Base-by-base conservation (phyloP, 2,113 vertebrate genomes). In the Carassius carassius region DNA sequence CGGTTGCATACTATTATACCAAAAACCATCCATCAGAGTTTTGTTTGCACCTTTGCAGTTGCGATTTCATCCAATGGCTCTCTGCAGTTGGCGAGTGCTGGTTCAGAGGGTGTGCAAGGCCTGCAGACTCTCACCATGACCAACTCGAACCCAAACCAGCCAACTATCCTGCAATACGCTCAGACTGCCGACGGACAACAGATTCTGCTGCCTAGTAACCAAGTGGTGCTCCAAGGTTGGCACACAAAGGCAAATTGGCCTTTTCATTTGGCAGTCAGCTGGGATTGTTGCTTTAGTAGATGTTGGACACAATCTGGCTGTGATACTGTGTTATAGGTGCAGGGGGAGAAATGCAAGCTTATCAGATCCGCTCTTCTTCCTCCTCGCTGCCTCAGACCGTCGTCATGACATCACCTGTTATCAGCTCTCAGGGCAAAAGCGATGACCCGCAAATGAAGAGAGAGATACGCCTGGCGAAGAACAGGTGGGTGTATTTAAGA, bases 111-210 rank as follows among this genome's bases (percentile, higher is more conserved):
- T 35, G 95, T 99, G 44, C 97, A 99, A 91, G 96, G 98, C 79
- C 96, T 99, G 89, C 98, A 99, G 92, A 97, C 98, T 0, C 92
- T 99, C 87, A 98, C 98, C 17, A 99, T 99, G 97, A 96, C 96
- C 90, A 99, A 98, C 67, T 94, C 98, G 73, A 94, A 95, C 7
- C 95, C 63, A 95, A 99, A 62, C 92, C 95, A 1, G 97, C 97
- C 17, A 83, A 99, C 98, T 89, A 99, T 99, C 92, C 94, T 99
- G 83, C 98, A 99, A 83, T 99, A 99, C 62, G 97, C 98, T 84
- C 98, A 99, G 93, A 99, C 98, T 88, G 97, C 96, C 19, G 98
- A 99, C 0, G 98, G 98, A 25, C 98, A 99, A 88, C 98, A 99
- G 91, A 99, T 99, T 90, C 94, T 99, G 21, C 97, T 99, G 85